Percentiles rank a stretch among this genome's conserved stretches.
Evolutionary conservation across 2,113 vertebrate genomes (phyloP).

Genomic region (Patagioenas fasciata): DNA sequence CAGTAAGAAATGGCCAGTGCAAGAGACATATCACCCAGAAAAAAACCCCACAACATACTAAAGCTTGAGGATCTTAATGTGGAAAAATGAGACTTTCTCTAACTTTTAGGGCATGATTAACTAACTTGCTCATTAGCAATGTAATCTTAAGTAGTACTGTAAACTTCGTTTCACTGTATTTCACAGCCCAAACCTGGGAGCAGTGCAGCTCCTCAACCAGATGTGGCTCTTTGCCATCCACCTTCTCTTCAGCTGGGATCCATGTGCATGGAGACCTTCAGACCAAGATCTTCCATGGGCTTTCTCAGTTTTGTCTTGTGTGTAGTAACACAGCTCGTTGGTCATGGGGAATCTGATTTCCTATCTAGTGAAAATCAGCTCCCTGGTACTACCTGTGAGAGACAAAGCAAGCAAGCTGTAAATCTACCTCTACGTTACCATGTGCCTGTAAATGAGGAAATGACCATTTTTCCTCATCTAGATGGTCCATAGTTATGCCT

Average conservation of each 20-base stretch:
- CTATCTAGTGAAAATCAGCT: not conserved
- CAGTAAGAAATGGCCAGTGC: not conserved
- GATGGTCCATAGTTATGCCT: not conserved
- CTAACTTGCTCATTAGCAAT: not conserved
- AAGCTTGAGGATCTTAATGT: not conserved
- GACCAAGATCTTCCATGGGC: fast-evolving
- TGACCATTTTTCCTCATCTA: not conserved
- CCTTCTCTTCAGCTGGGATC: not conserved
- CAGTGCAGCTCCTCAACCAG: not conserved
- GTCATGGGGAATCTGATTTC: fast-evolving
- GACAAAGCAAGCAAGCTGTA: not conserved
- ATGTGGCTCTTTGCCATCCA: not conserved
- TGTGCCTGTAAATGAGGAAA: not conserved
- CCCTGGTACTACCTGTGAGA: not conserved
- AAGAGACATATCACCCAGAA: not conserved
- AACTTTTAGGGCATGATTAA: not conserved
- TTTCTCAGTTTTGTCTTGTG: fast-evolving
- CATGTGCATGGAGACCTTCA: not conserved
- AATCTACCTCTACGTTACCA: not conserved
- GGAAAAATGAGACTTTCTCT: not conserved
- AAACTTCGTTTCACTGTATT: not conserved
- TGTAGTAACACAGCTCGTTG: not conserved
- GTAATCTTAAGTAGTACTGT: not conserved
- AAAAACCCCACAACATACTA: not conserved
- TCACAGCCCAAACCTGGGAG: not conserved